Evolutionary conservation across 2,797 vertebrate species (phyloP), one percentile per base, ranked within the genome.

Genomic region (Cyclura pinguis): DNA sequence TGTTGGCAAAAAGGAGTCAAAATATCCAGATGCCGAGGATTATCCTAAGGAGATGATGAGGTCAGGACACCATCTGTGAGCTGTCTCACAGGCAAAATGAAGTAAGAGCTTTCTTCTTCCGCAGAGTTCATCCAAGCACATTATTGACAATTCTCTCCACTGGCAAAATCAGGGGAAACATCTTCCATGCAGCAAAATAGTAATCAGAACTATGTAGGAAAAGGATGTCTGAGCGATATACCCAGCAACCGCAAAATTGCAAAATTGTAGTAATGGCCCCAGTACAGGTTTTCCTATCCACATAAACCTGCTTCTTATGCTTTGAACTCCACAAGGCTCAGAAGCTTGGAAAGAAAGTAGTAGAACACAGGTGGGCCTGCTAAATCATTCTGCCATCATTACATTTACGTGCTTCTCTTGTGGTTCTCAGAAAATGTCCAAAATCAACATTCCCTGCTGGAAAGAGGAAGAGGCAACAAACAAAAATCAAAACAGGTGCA

Each of bases 21-120:
- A 77, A 67, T 42, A 16, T 83, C 80, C 85, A 87, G 89, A 87
- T 67, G 76, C 57, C 42, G 57, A 14, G 55, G 89, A 83, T 83
- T 83, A 76, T 87, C 64, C 47, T 55, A 55, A 87, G 72, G 47
- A 87, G 80, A 76, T 57, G 24, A 32, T 1, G 67, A 83, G 78
- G 85, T 67, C 42, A 64, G 69, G 67, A 87, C 72, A 27, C 78
- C 72, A 87, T 87, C 80, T 83, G 55, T 52, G 77, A 76, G 57
- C 89, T 80, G 62, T 78, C 64, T 86, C n/a, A 2, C 20, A 59
- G 89, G 84, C 42, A 83, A 27, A 64, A 62, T 13, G 67, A 62
- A 82, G 80, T 32, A 52, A 84, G 18, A 22, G 38, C 57, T 82
- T 87, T 74, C 84, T 81, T 76, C 85, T 82, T 80, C 57, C 29